Percentiles rank a stretch among this genome's conserved stretches.
Conservation (phyloP, 2,113 vertebrate species). For the Anthoscopus minutus region DNA sequence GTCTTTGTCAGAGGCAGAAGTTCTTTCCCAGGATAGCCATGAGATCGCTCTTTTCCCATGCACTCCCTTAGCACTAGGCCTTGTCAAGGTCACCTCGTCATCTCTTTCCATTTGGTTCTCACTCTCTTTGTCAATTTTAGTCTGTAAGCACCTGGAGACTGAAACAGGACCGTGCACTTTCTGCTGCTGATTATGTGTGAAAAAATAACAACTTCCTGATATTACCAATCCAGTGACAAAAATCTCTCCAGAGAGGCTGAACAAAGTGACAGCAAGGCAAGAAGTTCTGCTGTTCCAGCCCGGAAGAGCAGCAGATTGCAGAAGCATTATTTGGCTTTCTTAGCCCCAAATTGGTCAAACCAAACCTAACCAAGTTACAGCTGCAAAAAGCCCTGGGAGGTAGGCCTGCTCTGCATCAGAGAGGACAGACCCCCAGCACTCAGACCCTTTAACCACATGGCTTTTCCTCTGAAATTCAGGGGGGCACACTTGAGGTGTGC, state of each 20-base stretch:
- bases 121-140: background rate
- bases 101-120: background rate
- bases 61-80: background rate
- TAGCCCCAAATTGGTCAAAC: background rate
- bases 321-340: background rate
- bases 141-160: background rate
- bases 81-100: background rate
- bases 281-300: background rate
- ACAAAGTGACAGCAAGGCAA: background rate
- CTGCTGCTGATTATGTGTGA: background rate
- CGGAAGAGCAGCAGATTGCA: background rate
- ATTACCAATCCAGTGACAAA: background rate
- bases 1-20: background rate
- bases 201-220: slow-evolving; percentile 29
- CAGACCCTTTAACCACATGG: background rate
- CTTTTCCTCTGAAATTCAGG: background rate
- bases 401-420: background rate
- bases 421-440: background rate
- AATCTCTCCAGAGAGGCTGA: background rate
- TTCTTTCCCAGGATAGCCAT: background rate
- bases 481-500: background rate
- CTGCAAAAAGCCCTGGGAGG: background rate
- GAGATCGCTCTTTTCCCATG: background rate
- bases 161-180: background rate
- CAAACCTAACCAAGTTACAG: background rate